Base-by-base conservation (phyloP, 37 sponge, comb jelly and placozoan genomes). In the Aplysina aerophoba region DNA sequence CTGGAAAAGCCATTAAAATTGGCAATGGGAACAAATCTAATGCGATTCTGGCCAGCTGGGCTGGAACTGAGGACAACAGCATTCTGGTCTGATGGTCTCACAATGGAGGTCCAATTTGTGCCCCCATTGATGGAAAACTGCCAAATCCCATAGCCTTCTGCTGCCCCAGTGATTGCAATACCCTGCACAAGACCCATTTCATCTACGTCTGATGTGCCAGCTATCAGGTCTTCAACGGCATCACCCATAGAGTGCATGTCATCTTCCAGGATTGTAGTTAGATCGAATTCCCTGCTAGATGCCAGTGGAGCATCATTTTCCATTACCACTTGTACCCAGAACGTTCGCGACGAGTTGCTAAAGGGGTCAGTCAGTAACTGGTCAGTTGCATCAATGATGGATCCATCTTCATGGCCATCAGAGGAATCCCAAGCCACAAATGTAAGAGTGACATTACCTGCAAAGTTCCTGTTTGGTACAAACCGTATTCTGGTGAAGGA, bases 371-470 rank as follows among this genome's bases (percentile, higher is more conserved):
- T 91, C 1, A 21, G 64, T 13, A 90, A 87, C 0, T 59, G 37
- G 41, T 85, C 86, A 0, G 82, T 82, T 12, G 92, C 89, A 61
- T 89, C 80, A n/a, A 87, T 80, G 15, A 91, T 39, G 41, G 81
- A 28, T n/a, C 95, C 94, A 82, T 92, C 91, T 4, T 6, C 55
- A 4, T 85, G 65, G 20, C 55, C 67, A 62, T 93, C 86, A 28
- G 89, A 89, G 0, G 81, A 54, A 79, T 96, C 97, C 97, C 97
- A 96, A 1, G 92, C 94, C 24, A 87, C 88, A 74, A 96, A 93
- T 2, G 73, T 55, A 54, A 96, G 37, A 8, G 71, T 33, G 1
- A 86, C 55, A 1, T 78, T 22, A 17, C 97, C 97, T 65, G 83
- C 86, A 79, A 92, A 94, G 61, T 96, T 78, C 77, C 72, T 80